These are phyloP conservation scores for Heliconius ismenius DNA, from an alignment of 2,888 invertebrate species.

Conservation along the genomic window DNA sequence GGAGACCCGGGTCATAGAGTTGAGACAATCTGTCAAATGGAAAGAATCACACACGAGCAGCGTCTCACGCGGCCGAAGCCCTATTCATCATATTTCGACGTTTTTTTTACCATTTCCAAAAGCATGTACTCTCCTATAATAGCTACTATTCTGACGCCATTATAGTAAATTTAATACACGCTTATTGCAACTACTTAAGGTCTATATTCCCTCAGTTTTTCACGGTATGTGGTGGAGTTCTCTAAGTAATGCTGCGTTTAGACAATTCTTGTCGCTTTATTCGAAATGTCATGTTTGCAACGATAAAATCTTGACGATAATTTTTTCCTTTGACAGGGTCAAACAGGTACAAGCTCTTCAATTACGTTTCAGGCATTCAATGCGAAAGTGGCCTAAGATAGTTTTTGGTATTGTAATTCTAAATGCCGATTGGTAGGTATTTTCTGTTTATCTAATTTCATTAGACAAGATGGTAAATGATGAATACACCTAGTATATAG, in stretches of 20 bases:
- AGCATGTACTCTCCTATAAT: slow-evolving; percentile 76
- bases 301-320: slow-evolving; percentile 76
- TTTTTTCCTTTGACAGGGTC: slow-evolving; percentile 74
- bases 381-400: slow-evolving; percentile 5
- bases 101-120: slow-evolving; percentile 77
- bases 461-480: too few relatives aligned
- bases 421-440: background rate
- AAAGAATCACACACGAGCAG: slow-evolving; percentile 77
- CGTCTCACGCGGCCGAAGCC: slow-evolving; percentile 64
- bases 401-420: background rate
- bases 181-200: slow-evolving; percentile 44
- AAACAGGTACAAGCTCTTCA: slow-evolving; percentile 71
- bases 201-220: slow-evolving; percentile 46
- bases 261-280: slow-evolving; percentile 78
- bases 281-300: slow-evolving; percentile 73
- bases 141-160: slow-evolving; percentile 70
- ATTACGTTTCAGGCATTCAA: slow-evolving; percentile 56
- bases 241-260: slow-evolving; percentile 48
- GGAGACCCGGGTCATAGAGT: slow-evolving; percentile 78
- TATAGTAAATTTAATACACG: slow-evolving; percentile 48
- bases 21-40: slow-evolving; percentile 81
- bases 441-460: background rate
- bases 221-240: slow-evolving; percentile 54
- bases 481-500: too few relatives aligned
- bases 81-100: slow-evolving; percentile 80